phyloP scores from a whole-genome alignment of 1,140 invertebrate species.

The Lerema accius region DNA sequence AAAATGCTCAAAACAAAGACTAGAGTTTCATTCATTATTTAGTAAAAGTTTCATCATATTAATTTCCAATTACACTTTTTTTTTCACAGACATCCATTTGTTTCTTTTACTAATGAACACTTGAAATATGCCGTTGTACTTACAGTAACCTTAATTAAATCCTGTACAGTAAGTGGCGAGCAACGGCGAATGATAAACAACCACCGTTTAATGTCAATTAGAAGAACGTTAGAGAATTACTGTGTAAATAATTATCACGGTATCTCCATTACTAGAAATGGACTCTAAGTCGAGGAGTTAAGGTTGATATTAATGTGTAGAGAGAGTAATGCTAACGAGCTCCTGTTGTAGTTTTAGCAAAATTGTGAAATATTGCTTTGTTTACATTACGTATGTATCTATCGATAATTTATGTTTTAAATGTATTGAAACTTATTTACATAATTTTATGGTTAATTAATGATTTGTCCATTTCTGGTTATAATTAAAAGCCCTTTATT shows the following conservation, averaged over 20 bases:
- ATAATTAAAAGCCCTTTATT: too few relatives aligned
- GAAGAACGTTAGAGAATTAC: slow-evolving; percentile 41
- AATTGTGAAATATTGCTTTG: slow-evolving; percentile 17
- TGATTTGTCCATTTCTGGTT: too few relatives aligned
- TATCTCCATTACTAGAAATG: neutral
- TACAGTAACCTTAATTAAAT: slow-evolving; percentile 49
- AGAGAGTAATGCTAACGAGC: slow-evolving; percentile 16
- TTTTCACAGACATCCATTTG: too few relatives aligned
- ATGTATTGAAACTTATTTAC: too few relatives aligned
- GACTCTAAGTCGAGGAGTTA: neutral
- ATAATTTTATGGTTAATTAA: too few relatives aligned
- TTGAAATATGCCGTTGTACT: too few relatives aligned
- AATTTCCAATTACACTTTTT: too few relatives aligned
- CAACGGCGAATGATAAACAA: slow-evolving; percentile 64
- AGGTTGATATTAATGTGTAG: neutral
- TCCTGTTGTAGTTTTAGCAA: slow-evolving; percentile 9
- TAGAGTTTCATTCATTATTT: too few relatives aligned
- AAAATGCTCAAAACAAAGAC: too few relatives aligned
- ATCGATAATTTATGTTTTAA: too few relatives aligned
- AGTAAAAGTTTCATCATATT: too few relatives aligned
- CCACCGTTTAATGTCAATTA: slow-evolving; percentile 69
- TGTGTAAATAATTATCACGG: slow-evolving; percentile 19
- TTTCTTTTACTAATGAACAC: too few relatives aligned
- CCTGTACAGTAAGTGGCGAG: slow-evolving; percentile 41
- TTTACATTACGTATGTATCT: neutral